These are phyloP conservation scores for Tolmerus cingulatus DNA, from an alignment of 2,888 invertebrate species.

Conservation along the genomic window DNA sequence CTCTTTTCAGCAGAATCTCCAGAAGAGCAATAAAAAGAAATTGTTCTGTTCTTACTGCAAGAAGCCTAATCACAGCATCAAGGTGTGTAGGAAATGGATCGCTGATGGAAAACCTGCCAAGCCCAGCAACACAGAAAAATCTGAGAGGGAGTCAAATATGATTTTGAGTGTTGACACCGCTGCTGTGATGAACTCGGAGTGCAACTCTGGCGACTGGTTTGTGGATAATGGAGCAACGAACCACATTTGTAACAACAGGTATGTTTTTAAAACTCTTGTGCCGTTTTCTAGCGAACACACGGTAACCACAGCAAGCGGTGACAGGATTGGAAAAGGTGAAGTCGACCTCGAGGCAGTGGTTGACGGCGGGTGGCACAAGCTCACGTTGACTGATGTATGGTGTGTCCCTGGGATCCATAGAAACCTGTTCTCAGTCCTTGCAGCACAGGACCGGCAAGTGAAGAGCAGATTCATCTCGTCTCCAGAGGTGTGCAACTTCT, in stretches of 20 bases:
- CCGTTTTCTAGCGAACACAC: no score
- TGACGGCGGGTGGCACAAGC: slow-evolving; percentile 42
- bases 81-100: slow-evolving; percentile 45
- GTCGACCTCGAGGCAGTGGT: slow-evolving; percentile 47
- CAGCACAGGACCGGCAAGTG: slow-evolving; percentile 49
- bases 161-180: no score
- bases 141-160: background rate
- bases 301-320: slow-evolving; percentile 46
- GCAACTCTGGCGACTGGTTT: no score
- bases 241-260: no score
- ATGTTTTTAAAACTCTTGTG: no score
- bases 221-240: no score
- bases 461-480: slow-evolving; percentile 41
- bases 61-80: slow-evolving; percentile 44
- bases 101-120: slow-evolving; percentile 44
- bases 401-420: slow-evolving; percentile 52
- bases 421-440: slow-evolving; percentile 52
- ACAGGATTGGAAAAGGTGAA: slow-evolving; percentile 48
- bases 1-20: no score
- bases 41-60: slow-evolving; percentile 47
- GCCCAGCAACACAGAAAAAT: slow-evolving; percentile 6
- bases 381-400: slow-evolving; percentile 52
- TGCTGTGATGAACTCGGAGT: no score
- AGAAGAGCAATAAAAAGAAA: slow-evolving; percentile 26
- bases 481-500: slow-evolving; percentile 48